These are phyloP conservation scores for Trichoplusia ni DNA, from an alignment of 1,140 invertebrate genomes.

Conservation along the genomic window DNA sequence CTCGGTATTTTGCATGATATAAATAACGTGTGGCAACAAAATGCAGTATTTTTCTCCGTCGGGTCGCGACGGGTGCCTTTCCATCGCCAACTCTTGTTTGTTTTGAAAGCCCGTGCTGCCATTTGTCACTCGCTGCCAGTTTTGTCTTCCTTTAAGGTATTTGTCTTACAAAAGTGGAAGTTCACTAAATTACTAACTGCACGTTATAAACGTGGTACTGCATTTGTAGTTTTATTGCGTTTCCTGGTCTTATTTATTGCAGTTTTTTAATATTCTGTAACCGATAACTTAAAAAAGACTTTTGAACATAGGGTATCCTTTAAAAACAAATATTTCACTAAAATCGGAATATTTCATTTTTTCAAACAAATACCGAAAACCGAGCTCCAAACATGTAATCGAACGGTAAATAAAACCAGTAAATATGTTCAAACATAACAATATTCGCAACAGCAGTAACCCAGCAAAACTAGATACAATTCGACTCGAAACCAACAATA, in stretches of 20 bases:
- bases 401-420: conserved; percentile 20
- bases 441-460: conserved; percentile 14
- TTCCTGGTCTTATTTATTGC: too few relatives aligned
- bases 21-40: conserved; percentile 11
- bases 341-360: too few relatives aligned
- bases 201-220: too few relatives aligned
- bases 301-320: too few relatives aligned
- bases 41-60: conserved; percentile 20
- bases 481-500: conserved; percentile 43
- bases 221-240: too few relatives aligned
- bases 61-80: not conserved
- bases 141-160: conserved; percentile 21
- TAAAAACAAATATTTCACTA: too few relatives aligned
- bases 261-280: too few relatives aligned
- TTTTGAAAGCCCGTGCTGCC: conserved; percentile 19
- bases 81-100: conserved; percentile 7
- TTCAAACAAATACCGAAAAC: too few relatives aligned
- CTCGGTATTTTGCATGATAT: not conserved
- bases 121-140: conserved; percentile 26
- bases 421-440: conserved; percentile 18
- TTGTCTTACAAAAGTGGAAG: conserved; percentile 24
- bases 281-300: too few relatives aligned
- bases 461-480: conserved; percentile 37
- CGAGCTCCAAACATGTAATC: too few relatives aligned
- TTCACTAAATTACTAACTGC: too few relatives aligned